Conservation (phyloP, 2,797 vertebrate species). For the Menidia menidia region DNA sequence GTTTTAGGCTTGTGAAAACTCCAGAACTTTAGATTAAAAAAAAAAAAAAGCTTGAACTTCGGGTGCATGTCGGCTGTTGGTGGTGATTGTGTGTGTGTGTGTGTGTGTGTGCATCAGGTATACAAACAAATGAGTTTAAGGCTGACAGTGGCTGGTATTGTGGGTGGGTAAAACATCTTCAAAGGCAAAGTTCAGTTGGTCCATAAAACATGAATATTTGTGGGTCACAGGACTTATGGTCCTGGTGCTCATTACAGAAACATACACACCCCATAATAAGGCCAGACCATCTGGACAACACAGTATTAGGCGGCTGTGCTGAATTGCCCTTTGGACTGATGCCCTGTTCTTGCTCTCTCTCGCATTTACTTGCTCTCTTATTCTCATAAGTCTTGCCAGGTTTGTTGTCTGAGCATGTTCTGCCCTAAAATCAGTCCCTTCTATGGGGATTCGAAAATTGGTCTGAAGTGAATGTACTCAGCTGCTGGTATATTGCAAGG, state of each 20-base stretch:
- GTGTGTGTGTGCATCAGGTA: neutral
- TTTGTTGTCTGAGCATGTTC: conserved; percentile 65
- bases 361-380: conserved; percentile 28
- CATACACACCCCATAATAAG: conserved; percentile 70
- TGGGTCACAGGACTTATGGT: conserved; percentile 51
- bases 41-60: neutral
- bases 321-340: conserved; percentile 65
- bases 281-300: conserved; percentile 71
- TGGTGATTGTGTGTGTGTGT: neutral
- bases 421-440: conserved; percentile 64
- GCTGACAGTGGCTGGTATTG: neutral
- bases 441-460: conserved; percentile 48
- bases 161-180: conserved; percentile 10
- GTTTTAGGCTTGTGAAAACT: neutral
- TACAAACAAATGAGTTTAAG: neutral
- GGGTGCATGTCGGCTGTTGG: neutral
- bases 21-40: neutral
- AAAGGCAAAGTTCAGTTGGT: conserved; percentile 30
- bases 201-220: conserved; percentile 36
- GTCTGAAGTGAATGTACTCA: conserved; percentile 38
- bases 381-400: conserved; percentile 66
- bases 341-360: conserved; percentile 43
- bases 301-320: conserved; percentile 60
- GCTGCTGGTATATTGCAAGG: conserved; percentile 23
- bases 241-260: conserved; percentile 58